phyloP scores from a whole-genome alignment of 2,113 vertebrate genomes.

The Stomatorhinus ivindoensis region DNA sequence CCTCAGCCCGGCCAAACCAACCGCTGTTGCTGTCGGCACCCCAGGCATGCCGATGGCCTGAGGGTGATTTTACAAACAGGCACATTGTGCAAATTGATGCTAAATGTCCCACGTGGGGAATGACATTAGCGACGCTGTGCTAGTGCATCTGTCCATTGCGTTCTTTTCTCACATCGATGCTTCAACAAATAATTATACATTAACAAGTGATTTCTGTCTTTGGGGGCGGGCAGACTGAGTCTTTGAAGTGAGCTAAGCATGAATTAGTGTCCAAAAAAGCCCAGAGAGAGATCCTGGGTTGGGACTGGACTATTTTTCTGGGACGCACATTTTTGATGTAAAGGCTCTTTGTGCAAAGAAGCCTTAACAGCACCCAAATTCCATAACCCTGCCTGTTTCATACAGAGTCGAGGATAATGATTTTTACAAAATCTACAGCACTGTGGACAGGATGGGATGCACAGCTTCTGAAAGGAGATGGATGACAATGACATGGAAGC shows the following conservation, averaged over 20 bases:
- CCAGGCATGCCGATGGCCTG: neutral
- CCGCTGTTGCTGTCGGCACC: neutral
- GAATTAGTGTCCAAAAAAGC: neutral
- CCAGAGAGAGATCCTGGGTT: neutral
- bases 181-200: neutral
- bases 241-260: neutral
- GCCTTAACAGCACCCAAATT: neutral
- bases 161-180: neutral
- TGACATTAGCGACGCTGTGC: constrained; percentile 32
- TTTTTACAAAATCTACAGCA: neutral
- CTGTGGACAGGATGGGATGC: neutral
- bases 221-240: neutral
- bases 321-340: neutral
- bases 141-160: constrained; percentile 17
- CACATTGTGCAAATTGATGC: constrained; percentile 34
- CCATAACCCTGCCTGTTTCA: neutral
- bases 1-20: neutral
- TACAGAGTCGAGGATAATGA: neutral
- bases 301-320: neutral
- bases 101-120: constrained; percentile 41
- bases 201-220: neutral
- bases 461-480: neutral
- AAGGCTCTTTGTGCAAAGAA: neutral
- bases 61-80: constrained; percentile 31
- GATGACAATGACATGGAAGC: neutral